Evolutionary conservation across 2,888 invertebrate genomes (phyloP).

Genomic region (Tipula unca): DNA sequence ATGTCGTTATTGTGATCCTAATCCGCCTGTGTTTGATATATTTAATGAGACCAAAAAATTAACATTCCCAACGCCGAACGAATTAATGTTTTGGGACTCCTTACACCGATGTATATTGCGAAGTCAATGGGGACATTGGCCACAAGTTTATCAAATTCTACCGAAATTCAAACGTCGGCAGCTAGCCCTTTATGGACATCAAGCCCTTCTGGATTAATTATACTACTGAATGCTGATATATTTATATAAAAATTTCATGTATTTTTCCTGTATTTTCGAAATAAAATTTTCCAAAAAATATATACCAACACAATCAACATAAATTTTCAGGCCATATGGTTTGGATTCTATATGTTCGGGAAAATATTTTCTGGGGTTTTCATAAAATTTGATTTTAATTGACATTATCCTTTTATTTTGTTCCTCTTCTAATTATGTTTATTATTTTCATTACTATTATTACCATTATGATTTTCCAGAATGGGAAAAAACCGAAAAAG

Average conservation of each 20-base stretch:
- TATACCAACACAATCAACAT: neutral
- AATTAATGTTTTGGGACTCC: neutral
- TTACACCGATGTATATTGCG: neutral
- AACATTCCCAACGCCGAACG: neutral
- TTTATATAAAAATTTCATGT: neutral
- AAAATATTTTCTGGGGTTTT: neutral
- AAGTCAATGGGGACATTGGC: constrained; percentile 18
- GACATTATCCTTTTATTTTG: constrained; percentile 4
- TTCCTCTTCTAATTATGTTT: neutral
- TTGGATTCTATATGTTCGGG: neutral
- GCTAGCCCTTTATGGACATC: neutral
- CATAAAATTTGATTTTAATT: constrained; percentile 14
- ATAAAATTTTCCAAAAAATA: neutral
- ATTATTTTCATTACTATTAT: constrained; percentile 8
- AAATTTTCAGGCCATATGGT: neutral
- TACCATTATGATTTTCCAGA: constrained; percentile 9
- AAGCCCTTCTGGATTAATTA: neutral
- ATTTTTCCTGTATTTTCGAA: neutral
- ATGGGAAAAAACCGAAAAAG: neutral
- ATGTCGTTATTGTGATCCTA: neutral
- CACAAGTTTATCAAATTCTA: neutral
- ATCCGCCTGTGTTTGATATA: neutral
- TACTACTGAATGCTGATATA: neutral
- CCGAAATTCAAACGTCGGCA: neutral
- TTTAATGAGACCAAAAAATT: neutral